These are phyloP conservation scores for Drosophila diplacantha DNA, from an alignment of 2,888 invertebrate species.

Conservation along the genomic window DNA sequence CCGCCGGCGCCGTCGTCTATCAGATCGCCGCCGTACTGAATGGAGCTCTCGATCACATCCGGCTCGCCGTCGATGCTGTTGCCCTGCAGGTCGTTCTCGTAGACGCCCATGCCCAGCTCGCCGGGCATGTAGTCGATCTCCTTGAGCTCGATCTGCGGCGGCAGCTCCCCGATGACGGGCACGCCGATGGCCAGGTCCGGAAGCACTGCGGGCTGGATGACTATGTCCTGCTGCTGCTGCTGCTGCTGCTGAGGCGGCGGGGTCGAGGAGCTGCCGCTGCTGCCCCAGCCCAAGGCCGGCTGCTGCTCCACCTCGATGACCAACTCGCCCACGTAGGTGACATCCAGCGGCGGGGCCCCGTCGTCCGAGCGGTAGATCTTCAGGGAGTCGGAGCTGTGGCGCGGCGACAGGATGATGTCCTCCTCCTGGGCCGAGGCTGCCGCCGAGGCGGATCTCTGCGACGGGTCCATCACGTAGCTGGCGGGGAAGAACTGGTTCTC, in stretches of 20 bases:
- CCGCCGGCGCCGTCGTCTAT: constrained; percentile 75
- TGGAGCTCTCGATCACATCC: constrained; percentile 72
- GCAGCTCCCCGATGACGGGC: constrained; percentile 77
- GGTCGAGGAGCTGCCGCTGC: constrained; percentile 23
- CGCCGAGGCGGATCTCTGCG: not conserved
- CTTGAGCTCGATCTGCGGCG: constrained; percentile 78
- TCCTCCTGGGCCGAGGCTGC: constrained; percentile 59
- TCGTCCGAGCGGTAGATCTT: constrained; percentile 71
- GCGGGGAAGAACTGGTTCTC: constrained; percentile 77
- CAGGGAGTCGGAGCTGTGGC: constrained; percentile 72
- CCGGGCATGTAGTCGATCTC: constrained; percentile 77
- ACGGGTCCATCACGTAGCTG: constrained; percentile 65
- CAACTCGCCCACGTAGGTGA: constrained; percentile 78
- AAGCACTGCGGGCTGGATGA: constrained; percentile 77
- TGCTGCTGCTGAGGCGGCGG: constrained; percentile 36
- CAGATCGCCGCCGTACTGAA: constrained; percentile 77
- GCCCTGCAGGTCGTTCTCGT: constrained; percentile 58
- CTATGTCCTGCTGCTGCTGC: constrained; percentile 67
- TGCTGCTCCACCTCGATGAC: constrained; percentile 77
- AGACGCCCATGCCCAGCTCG: constrained; percentile 57
- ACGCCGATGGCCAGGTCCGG: constrained; percentile 77
- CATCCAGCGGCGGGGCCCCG: constrained; percentile 73
- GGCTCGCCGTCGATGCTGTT: constrained; percentile 62
- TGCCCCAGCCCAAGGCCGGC: constrained; percentile 41
- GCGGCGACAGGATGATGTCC: constrained; percentile 76